Conservation (phyloP, 2,888 invertebrate species). For the Lycia hirtaria region DNA sequence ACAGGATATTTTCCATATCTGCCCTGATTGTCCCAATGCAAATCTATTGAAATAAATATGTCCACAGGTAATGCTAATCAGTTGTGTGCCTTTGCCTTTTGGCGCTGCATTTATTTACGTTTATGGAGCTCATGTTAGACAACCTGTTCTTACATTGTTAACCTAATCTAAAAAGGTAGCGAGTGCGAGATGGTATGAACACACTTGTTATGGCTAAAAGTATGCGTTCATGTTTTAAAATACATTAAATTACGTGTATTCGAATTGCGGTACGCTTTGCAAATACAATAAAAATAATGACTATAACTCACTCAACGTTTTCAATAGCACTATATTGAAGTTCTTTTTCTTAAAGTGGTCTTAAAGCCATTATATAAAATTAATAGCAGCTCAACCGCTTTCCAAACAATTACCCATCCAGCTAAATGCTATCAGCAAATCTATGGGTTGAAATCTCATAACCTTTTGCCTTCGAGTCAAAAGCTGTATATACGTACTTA, state of each 20-base stretch:
- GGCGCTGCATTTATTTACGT: conserved; percentile 53
- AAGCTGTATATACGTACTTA: conserved; percentile 51
- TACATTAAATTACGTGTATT: not conserved
- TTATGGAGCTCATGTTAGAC: conserved; percentile 43
- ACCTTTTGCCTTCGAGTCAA: conserved; percentile 80
- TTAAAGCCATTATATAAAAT: conserved; percentile 77
- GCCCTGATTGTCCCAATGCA: conserved; percentile 75
- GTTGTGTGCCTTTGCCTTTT: conserved; percentile 70
- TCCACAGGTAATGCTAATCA: conserved; percentile 53
- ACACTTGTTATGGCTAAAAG: conserved; percentile 1
- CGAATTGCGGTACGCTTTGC: conserved; percentile 19
- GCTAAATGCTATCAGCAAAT: conserved; percentile 81
- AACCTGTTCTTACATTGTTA: conserved; percentile 28
- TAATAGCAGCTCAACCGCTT: conserved; percentile 67
- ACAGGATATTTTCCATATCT: conserved; percentile 68
- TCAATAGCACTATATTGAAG: conserved; percentile 64
- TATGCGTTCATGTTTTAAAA: not conserved
- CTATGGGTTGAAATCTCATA: conserved; percentile 81
- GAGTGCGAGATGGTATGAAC: not conserved
- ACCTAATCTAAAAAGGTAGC: conserved; percentile 6
- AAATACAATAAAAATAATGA: conserved; percentile 47
- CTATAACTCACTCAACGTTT: conserved; percentile 54
- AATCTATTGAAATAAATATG: conserved; percentile 70
- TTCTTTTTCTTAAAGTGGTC: conserved; percentile 70
- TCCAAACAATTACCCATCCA: conserved; percentile 79